Conservation (phyloP, 2,797 vertebrate species). For the Otolemur crassicaudatus region DNA sequence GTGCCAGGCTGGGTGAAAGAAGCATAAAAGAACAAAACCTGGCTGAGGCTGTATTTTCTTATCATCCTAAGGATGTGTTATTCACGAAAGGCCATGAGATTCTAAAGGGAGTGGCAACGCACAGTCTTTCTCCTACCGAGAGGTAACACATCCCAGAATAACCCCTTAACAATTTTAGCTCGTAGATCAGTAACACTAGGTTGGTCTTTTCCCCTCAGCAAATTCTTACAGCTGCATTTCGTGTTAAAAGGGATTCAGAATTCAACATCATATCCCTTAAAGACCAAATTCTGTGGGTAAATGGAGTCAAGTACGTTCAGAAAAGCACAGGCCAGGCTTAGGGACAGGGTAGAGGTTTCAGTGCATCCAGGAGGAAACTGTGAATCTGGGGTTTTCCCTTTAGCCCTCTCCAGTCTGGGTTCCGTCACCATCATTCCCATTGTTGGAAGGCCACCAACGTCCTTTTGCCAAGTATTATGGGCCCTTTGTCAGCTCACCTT, state of each 20-base stretch:
- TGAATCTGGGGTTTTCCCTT: background rate
- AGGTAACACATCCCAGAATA: background rate
- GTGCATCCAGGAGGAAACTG: background rate
- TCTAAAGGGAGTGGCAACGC: background rate
- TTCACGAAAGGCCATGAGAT: background rate
- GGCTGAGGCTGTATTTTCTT: background rate
- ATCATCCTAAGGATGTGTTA: background rate
- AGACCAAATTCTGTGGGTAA: background rate
- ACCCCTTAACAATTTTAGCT: background rate
- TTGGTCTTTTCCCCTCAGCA: background rate
- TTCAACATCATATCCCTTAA: background rate
- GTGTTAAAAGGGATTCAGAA: background rate
- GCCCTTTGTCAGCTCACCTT: background rate
- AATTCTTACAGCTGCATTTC: background rate
- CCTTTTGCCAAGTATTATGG: background rate
- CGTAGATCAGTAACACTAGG: background rate
- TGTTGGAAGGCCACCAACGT: background rate
- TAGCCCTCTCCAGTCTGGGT: background rate
- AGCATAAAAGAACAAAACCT: background rate
- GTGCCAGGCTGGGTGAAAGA: background rate
- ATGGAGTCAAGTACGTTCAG: background rate
- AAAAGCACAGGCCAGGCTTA: background rate
- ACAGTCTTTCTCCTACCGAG: background rate
- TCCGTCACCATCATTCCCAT: background rate
- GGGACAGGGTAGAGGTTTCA: background rate